phyloP scores from a whole-genome alignment of 2,797 vertebrate species.

The Leuciscus waleckii region DNA sequence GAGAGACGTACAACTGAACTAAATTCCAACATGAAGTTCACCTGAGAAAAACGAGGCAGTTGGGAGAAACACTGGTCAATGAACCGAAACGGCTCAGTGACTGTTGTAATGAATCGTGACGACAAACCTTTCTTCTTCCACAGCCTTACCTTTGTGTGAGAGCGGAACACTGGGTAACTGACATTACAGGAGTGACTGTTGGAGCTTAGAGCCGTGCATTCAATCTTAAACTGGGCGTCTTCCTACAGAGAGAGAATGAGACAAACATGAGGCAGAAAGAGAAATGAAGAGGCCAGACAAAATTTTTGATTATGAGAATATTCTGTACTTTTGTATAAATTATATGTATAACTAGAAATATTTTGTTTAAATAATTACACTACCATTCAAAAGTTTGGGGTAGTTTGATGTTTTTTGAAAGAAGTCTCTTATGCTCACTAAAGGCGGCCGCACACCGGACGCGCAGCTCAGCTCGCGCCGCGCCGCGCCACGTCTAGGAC shows the following conservation, averaged over 20 bases:
- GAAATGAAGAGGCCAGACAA: constrained; percentile 1
- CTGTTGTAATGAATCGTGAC: neutral
- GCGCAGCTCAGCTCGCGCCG: too few species aligned
- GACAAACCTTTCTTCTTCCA: neutral
- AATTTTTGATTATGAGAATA: neutral
- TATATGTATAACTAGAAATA: too few species aligned
- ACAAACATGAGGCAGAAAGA: constrained; percentile 3
- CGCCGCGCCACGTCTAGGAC: too few species aligned
- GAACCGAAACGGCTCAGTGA: neutral
- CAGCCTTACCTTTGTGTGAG: constrained; percentile 81
- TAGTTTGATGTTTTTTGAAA: neutral
- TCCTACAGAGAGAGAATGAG: constrained; percentile 73
- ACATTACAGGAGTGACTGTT: constrained; percentile 86
- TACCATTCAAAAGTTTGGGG: neutral
- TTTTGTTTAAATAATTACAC: neutral
- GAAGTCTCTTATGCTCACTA: neutral
- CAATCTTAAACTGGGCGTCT: constrained; percentile 83
- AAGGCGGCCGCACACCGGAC: too few species aligned
- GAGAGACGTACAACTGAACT: constrained; percentile 87
- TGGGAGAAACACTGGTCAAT: constrained; percentile 1
- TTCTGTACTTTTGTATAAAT: neutral
- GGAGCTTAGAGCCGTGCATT: constrained; percentile 79
- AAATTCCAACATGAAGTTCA: constrained; percentile 89
- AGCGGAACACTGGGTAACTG: constrained; percentile 88
- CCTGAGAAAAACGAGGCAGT: constrained; percentile 72